Evolutionary conservation across 2,888 invertebrate genomes (phyloP).

Genomic region (Rhagium mordax): DNA sequence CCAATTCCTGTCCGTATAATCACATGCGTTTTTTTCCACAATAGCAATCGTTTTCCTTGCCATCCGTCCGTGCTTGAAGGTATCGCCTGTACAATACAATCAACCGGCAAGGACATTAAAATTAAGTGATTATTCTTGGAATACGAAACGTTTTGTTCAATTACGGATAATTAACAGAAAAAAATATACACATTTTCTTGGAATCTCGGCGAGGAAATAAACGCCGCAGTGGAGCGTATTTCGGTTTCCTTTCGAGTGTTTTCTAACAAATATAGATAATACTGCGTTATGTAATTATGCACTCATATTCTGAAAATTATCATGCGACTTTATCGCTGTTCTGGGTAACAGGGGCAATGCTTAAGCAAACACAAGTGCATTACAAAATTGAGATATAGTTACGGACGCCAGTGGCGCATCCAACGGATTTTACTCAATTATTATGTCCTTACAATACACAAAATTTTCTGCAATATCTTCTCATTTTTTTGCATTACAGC

Average conservation of each 20-base stretch:
- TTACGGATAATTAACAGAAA: conserved; percentile 12
- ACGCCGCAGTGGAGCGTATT: background rate
- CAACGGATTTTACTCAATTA: background rate
- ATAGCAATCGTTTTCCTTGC: background rate
- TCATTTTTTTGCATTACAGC: too few species aligned
- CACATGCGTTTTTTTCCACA: background rate
- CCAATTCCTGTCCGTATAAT: background rate
- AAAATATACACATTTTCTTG: conserved; percentile 3
- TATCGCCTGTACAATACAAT: conserved; percentile 9
- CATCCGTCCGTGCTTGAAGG: conserved; percentile 9
- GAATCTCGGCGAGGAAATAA: conserved; percentile 1
- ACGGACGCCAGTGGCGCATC: background rate
- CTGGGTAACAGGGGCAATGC: background rate
- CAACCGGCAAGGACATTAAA: conserved; percentile 22
- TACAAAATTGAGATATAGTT: background rate
- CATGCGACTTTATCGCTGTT: background rate
- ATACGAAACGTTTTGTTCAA: conserved; percentile 25
- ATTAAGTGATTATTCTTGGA: conserved; percentile 25
- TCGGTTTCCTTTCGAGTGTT: conserved; percentile 3
- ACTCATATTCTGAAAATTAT: background rate
- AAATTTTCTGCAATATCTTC: too few species aligned
- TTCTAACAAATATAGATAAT: background rate
- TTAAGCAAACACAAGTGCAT: background rate
- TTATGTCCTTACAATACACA: too few species aligned
- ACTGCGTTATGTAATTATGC: background rate